phyloP scores from a whole-genome alignment of 2,888 invertebrate genomes.

The Oligia strigilis region DNA sequence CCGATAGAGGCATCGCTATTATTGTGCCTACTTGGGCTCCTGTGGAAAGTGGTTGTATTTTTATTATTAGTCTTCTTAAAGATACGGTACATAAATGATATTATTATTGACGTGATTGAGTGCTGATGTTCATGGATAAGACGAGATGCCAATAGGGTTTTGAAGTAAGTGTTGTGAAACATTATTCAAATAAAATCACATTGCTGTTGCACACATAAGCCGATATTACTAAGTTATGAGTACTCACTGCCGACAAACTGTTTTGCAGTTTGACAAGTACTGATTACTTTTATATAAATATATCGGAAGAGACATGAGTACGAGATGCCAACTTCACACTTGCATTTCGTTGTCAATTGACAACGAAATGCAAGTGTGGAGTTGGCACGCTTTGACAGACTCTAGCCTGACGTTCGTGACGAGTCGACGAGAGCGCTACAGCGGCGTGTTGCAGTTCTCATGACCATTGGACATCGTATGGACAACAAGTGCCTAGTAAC shows the following conservation, averaged over 20 bases:
- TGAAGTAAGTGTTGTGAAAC: background rate
- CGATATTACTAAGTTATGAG: background rate
- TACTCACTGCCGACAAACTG: background rate
- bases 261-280: background rate
- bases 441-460: background rate
- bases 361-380: background rate
- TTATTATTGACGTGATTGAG: background rate
- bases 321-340: too few relatives aligned
- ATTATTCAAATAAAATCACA: background rate
- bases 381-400: background rate
- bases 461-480: background rate
- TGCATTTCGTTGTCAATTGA: background rate
- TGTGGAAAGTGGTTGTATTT: constrained; percentile 59
- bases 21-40: constrained; percentile 93
- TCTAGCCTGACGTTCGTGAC: background rate
- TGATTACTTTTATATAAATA: too few relatives aligned
- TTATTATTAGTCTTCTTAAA: background rate
- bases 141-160: background rate
- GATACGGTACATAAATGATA: background rate
- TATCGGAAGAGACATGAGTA: background rate
- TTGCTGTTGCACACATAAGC: background rate
- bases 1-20: constrained; percentile 92
- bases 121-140: background rate
- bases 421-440: background rate
- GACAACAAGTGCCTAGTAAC: background rate